Conservation (phyloP, 2,797 vertebrate species). For the Synaphobranchus kaupii region DNA sequence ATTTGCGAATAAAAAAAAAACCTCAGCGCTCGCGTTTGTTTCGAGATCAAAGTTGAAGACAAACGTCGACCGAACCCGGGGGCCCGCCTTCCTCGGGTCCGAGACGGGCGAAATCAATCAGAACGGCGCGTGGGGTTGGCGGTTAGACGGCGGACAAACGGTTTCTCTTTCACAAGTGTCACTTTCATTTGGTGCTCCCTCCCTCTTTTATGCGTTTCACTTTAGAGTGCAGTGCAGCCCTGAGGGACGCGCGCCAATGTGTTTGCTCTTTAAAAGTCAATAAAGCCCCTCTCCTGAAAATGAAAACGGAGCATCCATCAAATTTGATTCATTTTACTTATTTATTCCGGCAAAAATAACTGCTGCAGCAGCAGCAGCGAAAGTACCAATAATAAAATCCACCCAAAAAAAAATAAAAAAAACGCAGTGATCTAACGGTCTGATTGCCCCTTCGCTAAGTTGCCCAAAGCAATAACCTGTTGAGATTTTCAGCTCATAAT, state of each 20-base stretch:
- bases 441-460: not conserved
- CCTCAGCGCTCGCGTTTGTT: not conserved
- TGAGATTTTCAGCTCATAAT: not conserved
- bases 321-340: slow-evolving; percentile 56
- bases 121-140: no score
- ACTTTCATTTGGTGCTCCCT: not conserved
- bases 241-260: slow-evolving; percentile 33
- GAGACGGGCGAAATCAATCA: no score
- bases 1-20: not conserved
- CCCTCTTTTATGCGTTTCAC: not conserved
- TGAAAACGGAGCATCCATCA: slow-evolving; percentile 55
- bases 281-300: slow-evolving; percentile 62
- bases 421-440: not conserved
- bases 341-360: slow-evolving; percentile 11
- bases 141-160: not conserved
- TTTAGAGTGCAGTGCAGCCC: not conserved
- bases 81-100: no score
- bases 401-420: not conserved
- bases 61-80: not conserved
- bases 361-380: not conserved
- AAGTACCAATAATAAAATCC: not conserved
- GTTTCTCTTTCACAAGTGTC: not conserved
- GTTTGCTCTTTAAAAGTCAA: slow-evolving; percentile 65
- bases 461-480: not conserved
- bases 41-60: not conserved